Evolutionary conservation across 2,888 invertebrate species (phyloP).

Genomic region (Timema cristinae): DNA sequence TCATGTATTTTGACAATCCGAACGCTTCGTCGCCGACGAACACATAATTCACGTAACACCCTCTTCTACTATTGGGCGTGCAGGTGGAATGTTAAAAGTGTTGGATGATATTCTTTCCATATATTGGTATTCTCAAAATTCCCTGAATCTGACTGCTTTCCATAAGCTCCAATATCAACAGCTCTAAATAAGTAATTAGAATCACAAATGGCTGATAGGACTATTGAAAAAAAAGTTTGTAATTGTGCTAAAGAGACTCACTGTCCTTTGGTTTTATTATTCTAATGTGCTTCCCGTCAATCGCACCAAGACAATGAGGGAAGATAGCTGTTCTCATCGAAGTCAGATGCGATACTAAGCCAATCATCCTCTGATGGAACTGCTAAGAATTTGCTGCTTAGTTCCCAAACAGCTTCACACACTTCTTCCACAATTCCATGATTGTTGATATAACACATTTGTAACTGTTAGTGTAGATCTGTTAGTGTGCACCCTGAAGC

Average conservation of each 20-base stretch:
- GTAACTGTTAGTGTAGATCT: conserved; percentile 5
- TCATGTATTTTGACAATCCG: background rate
- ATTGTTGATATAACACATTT: background rate
- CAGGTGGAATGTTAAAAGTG: conserved; percentile 1
- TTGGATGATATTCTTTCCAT: conserved; percentile 5
- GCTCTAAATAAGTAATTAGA: conserved; percentile 3
- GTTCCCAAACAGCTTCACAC: conserved; percentile 5
- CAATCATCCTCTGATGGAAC: conserved; percentile 5
- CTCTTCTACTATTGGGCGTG: background rate
- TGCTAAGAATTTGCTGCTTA: conserved; percentile 2
- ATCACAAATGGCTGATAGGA: conserved; percentile 4
- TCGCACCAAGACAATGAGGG: conserved; percentile 4
- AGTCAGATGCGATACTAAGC: background rate
- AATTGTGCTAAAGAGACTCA: background rate
- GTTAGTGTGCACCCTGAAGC: conserved; percentile 7
- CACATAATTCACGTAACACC: conserved; percentile 3
- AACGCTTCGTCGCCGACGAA: background rate
- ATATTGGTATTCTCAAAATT: background rate
- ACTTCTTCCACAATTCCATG: background rate
- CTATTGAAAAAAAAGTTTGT: conserved; percentile 5
- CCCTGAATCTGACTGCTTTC: conserved; percentile 5
- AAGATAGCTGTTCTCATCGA: background rate
- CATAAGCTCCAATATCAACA: conserved; percentile 6
- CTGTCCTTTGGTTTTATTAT: conserved; percentile 2
- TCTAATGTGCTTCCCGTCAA: conserved; percentile 2